These are phyloP conservation scores for Hydropotes inermis DNA, from an alignment of 2,113 vertebrate species.

Conservation along the genomic window DNA sequence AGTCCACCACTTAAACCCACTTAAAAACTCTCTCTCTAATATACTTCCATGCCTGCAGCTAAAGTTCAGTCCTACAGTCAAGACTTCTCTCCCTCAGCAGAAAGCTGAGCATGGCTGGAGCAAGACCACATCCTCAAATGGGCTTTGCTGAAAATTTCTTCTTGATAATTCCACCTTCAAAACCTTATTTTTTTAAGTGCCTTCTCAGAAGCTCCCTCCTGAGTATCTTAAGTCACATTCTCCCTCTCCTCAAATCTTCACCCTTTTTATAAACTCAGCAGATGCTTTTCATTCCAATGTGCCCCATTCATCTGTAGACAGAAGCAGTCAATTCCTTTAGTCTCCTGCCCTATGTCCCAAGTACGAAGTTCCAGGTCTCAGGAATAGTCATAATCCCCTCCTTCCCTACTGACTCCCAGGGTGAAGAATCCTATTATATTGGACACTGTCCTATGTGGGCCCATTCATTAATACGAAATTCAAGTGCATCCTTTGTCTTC, in stretches of 20 bases:
- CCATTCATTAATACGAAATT: background rate
- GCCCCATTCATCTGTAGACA: background rate
- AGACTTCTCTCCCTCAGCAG: background rate
- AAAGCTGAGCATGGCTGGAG: background rate
- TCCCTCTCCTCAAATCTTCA: background rate
- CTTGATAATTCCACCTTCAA: background rate
- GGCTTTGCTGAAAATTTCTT: background rate
- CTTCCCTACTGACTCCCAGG: background rate
- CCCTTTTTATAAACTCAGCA: background rate
- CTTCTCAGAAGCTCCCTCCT: background rate
- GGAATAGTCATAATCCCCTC: background rate
- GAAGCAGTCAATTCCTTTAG: background rate
- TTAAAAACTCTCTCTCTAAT: background rate
- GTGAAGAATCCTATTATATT: background rate
- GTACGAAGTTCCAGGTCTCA: background rate
- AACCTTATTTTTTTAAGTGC: background rate
- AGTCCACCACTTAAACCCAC: background rate
- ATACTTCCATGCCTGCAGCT: fast-evolving
- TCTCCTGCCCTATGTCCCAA: background rate
- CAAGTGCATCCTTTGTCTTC: background rate
- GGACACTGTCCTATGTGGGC: background rate
- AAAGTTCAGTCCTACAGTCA: background rate
- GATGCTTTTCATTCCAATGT: background rate
- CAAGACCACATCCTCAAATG: background rate
- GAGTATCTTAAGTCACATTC: background rate